A percentile compares a stretch with the other conserved stretches of the same genome.
Evolutionary conservation across 2,888 invertebrate species (phyloP).

Genomic region (Mesorhabditis belari): DNA sequence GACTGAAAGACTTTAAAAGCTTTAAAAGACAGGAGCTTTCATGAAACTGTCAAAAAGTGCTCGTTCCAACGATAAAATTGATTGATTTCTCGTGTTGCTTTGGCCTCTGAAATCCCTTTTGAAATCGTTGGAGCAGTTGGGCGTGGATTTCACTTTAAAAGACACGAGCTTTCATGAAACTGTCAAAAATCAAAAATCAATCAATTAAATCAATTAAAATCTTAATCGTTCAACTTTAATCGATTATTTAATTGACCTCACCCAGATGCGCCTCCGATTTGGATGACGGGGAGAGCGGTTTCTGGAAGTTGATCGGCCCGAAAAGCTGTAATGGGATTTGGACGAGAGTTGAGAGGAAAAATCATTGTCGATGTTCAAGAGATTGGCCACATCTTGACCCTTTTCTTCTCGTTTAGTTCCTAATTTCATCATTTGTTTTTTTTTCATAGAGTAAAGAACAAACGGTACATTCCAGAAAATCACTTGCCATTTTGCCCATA

Average conservation of each 20-base stretch:
- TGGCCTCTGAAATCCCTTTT: too few relatives aligned
- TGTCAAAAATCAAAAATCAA: too few relatives aligned
- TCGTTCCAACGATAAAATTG: too few relatives aligned
- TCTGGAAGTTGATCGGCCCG: conserved; percentile 50
- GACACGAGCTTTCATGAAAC: not conserved
- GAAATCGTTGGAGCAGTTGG: too few relatives aligned
- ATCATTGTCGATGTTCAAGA: conserved; percentile 32
- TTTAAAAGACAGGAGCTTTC: too few relatives aligned
- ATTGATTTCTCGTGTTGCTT: too few relatives aligned
- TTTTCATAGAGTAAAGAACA: too few relatives aligned
- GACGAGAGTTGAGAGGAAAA: conserved; percentile 29
- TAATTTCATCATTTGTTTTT: too few relatives aligned
- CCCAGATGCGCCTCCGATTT: conserved; percentile 44
- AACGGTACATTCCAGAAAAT: too few relatives aligned
- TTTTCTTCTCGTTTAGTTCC: conserved; percentile 30
- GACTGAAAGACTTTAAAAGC: not conserved
- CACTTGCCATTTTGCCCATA: too few relatives aligned
- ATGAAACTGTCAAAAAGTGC: too few relatives aligned
- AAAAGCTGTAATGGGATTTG: conserved; percentile 48
- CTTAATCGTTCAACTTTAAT: not conserved
- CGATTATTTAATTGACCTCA: not conserved
- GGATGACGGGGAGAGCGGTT: conserved; percentile 46
- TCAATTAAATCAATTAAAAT: not conserved
- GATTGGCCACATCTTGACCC: conserved; percentile 18
- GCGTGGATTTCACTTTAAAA: not conserved